phyloP scores from a whole-genome alignment of 2,888 invertebrate genomes.

The Deilephila elpenor region DNA sequence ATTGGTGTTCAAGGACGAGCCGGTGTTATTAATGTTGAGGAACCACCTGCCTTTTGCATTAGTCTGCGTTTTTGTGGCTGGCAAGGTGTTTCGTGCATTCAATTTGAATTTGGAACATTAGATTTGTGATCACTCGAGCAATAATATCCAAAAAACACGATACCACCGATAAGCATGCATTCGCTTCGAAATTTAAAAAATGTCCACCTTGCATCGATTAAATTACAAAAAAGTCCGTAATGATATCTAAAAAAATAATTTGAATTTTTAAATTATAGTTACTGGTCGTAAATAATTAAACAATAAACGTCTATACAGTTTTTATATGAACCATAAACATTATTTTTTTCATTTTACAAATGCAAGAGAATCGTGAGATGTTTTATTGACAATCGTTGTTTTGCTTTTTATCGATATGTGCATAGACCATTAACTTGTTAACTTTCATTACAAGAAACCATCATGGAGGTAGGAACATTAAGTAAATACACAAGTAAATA shows the following conservation, averaged over 20 bases:
- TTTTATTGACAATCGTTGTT: constrained; percentile 13
- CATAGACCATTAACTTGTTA: constrained; percentile 10
- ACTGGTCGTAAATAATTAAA: constrained; percentile 27
- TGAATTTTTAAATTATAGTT: constrained; percentile 16
- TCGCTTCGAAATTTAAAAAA: constrained; percentile 25
- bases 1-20: constrained; percentile 36
- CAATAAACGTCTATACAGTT: constrained; percentile 19
- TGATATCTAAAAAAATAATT: constrained; percentile 19
- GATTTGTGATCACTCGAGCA: constrained; percentile 38
- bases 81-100: constrained; percentile 66
- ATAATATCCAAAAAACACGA: constrained; percentile 22
- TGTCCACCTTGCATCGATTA: constrained; percentile 30
- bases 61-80: constrained; percentile 57
- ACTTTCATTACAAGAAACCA: constrained; percentile 5
- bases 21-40: constrained; percentile 49
- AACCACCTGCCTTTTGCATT: constrained; percentile 71
- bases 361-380: constrained; percentile 7
- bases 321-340: constrained; percentile 16
- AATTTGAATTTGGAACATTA: constrained; percentile 62
- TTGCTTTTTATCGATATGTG: constrained; percentile 7
- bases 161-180: constrained; percentile 20
- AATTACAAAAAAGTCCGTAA: constrained; percentile 18
- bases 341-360: not conserved
- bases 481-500: not conserved
- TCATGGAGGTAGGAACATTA: not conserved